These are phyloP conservation scores for Chrysolina americana DNA, from an alignment of 2,888 invertebrate species.

Conservation along the genomic window DNA sequence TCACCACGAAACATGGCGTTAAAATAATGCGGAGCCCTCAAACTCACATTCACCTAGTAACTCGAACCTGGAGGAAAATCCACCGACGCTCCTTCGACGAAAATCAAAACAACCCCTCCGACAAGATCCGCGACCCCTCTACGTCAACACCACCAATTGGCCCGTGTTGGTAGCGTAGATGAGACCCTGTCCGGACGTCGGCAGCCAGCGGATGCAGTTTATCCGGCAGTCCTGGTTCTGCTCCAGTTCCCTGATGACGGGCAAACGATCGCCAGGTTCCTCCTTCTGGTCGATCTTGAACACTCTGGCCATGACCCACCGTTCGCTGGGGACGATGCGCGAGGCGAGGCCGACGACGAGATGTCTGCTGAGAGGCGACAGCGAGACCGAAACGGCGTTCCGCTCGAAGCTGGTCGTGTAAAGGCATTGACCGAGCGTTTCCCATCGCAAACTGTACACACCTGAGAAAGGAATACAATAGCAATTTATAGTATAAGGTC, in stretches of 20 bases:
- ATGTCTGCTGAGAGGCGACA: slow-evolving; percentile 86
- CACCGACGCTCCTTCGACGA: no score
- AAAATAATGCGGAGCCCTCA: no score
- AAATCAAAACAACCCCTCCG: no score
- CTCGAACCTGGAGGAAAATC: no score
- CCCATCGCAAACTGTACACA: slow-evolving; percentile 85
- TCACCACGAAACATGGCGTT: no score
- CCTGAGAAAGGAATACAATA: slow-evolving; percentile 69
- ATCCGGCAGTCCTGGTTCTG: slow-evolving; percentile 76
- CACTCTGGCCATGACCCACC: slow-evolving; percentile 67
- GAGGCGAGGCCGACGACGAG: slow-evolving; percentile 86
- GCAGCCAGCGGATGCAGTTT: slow-evolving; percentile 89
- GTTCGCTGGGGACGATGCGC: slow-evolving; percentile 73
- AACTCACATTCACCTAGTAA: no score
- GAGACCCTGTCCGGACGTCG: slow-evolving; percentile 86
- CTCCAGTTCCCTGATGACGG: slow-evolving; percentile 77
- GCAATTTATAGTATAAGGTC: no score
- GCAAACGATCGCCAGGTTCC: slow-evolving; percentile 64
- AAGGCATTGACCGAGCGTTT: slow-evolving; percentile 82
- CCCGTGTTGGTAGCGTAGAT: slow-evolving; percentile 91
- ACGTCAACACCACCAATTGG: slow-evolving; percentile 81
- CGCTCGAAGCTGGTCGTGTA: slow-evolving; percentile 85
- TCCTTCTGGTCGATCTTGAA: slow-evolving; percentile 67
- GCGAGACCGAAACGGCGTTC: slow-evolving; percentile 86
- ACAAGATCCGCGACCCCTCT: slow-evolving; percentile 47